Percentiles rank a stretch among this genome's conserved stretches.
These are phyloP conservation scores for Lochmaea capreae DNA, from an alignment of 2,888 invertebrate genomes.

Conservation along the genomic window DNA sequence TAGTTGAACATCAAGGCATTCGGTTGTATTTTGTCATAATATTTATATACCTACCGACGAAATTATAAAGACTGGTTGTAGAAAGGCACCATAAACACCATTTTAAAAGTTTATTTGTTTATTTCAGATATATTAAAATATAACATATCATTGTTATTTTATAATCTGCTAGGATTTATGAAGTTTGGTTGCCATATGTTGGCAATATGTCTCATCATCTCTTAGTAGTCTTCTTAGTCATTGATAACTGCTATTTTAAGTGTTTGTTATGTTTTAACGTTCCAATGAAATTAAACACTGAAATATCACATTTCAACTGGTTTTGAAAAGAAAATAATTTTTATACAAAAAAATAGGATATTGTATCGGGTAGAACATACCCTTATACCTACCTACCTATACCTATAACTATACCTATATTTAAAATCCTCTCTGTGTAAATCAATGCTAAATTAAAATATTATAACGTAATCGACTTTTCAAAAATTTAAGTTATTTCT, in stretches of 20 bases:
- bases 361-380: too few species aligned
- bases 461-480: too few species aligned
- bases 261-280: neutral
- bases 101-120: slow-evolving; percentile 73
- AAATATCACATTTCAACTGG: too few species aligned
- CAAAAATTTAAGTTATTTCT: too few species aligned
- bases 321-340: too few species aligned
- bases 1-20: slow-evolving; percentile 47
- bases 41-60: slow-evolving; percentile 69
- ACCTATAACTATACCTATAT: too few species aligned
- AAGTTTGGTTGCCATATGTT: slow-evolving; percentile 58
- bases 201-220: slow-evolving; percentile 19
- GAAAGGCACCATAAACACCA: slow-evolving; percentile 69
- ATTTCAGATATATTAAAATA: slow-evolving; percentile 63
- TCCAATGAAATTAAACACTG: too few species aligned
- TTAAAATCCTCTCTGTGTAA: too few species aligned
- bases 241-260: slow-evolving; percentile 20
- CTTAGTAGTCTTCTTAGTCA: slow-evolving; percentile 8
- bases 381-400: too few species aligned
- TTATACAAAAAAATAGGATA: too few species aligned
- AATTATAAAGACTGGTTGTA: slow-evolving; percentile 69
- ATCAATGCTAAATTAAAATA: too few species aligned
- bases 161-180: slow-evolving; percentile 55
- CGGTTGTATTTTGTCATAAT: slow-evolving; percentile 68
- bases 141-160: slow-evolving; percentile 56